Conservation (phyloP, 2,113 vertebrate genomes). For the Azemiops feae region DNA sequence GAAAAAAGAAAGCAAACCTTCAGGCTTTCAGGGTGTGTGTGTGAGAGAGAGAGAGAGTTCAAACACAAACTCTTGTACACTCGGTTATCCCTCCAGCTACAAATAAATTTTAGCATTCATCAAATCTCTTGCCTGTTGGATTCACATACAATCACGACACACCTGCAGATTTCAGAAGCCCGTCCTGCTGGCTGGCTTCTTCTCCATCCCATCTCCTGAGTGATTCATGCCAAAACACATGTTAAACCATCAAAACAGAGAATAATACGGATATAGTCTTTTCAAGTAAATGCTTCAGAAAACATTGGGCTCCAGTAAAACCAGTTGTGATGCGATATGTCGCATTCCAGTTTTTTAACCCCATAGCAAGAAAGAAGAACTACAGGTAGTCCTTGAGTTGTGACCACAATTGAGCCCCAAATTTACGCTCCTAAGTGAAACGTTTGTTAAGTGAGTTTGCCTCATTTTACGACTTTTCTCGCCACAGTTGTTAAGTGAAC, state of each 20-base stretch:
- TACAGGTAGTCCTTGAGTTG: neutral
- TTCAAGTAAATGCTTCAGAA: neutral
- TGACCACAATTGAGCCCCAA: neutral
- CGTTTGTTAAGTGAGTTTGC: neutral
- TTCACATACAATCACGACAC: neutral
- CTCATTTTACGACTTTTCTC: neutral
- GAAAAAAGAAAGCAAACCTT: neutral
- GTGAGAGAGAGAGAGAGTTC: neutral
- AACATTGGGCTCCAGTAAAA: neutral
- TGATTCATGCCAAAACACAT: neutral
- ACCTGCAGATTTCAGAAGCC: conserved; percentile 15
- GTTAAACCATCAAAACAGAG: neutral
- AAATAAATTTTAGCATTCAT: conserved; percentile 46
- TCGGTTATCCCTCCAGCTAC: conserved; percentile 32
- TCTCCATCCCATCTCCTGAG: conserved; percentile 17
- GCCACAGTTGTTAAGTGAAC: neutral
- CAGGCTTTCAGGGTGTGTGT: neutral
- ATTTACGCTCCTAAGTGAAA: neutral
- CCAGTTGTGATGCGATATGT: neutral
- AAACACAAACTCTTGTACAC: conserved; percentile 22
- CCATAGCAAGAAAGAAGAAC: neutral
- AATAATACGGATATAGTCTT: neutral
- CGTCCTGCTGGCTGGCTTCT: neutral
- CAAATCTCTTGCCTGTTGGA: neutral
- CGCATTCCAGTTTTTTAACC: neutral